phyloP scores from a whole-genome alignment of 2,888 invertebrate species.

The Harpagoxenus sublaevis region DNA sequence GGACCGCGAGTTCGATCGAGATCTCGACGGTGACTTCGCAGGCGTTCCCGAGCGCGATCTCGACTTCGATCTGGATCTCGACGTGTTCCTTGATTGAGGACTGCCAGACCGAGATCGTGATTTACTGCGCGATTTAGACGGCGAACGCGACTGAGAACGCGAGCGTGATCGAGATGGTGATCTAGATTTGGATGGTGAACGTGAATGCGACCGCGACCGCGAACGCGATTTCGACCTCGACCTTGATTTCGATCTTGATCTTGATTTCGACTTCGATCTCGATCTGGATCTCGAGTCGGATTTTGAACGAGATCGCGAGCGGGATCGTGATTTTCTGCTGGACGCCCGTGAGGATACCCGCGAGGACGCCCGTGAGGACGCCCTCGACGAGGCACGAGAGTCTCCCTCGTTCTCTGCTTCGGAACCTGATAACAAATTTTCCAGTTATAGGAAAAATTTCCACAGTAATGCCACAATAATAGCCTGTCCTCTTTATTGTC shows the following conservation, averaged over 20 bases:
- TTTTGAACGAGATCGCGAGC: constrained; percentile 80
- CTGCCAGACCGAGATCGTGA: constrained; percentile 79
- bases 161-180: constrained; percentile 79
- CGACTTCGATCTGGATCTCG: constrained; percentile 78
- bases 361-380: constrained; percentile 82
- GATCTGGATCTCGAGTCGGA: constrained; percentile 76
- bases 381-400: constrained; percentile 86
- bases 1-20: constrained; percentile 81
- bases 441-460: background rate
- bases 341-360: constrained; percentile 84
- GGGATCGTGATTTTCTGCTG: constrained; percentile 77
- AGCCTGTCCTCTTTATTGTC: background rate
- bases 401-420: constrained; percentile 82
- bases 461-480: background rate
- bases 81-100: constrained; percentile 74
- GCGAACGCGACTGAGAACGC: constrained; percentile 76
- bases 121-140: constrained; percentile 75
- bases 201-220: constrained; percentile 75
- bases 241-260: constrained; percentile 79
- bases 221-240: constrained; percentile 79
- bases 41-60: constrained; percentile 80
- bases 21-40: constrained; percentile 78
- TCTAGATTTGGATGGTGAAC: constrained; percentile 80
- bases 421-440: constrained; percentile 78
- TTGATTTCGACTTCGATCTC: constrained; percentile 77